phyloP scores from a whole-genome alignment of 2,113 vertebrate genomes.

The Acrocephalus kingi region DNA sequence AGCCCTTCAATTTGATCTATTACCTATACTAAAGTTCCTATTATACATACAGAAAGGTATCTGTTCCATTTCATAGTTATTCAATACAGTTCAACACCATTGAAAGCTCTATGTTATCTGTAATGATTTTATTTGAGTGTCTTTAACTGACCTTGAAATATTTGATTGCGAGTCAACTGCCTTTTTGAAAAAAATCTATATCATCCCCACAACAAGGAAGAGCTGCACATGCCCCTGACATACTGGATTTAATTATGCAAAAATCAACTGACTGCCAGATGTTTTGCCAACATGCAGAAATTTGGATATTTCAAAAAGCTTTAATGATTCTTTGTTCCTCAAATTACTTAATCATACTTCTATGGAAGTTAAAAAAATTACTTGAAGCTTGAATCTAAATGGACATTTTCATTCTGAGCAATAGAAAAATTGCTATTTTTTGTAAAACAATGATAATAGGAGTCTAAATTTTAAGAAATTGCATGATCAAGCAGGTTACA shows the following conservation, averaged over 20 bases:
- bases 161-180: not conserved
- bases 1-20: not conserved
- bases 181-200: not conserved
- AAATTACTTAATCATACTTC: not conserved
- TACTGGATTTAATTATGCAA: not conserved
- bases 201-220: not conserved
- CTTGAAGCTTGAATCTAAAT: not conserved
- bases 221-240: not conserved
- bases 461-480: not conserved
- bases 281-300: not conserved
- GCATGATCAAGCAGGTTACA: not conserved
- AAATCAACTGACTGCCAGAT: not conserved
- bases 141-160: not conserved
- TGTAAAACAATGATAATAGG: not conserved
- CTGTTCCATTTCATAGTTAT: not conserved
- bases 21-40: not conserved
- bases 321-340: not conserved
- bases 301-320: not conserved
- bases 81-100: not conserved
- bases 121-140: not conserved
- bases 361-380: not conserved
- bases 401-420: not conserved
- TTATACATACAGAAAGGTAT: not conserved
- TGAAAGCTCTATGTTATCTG: not conserved
- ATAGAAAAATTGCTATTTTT: not conserved